Percentiles rank a stretch among this genome's conserved stretches.
phyloP scores from a whole-genome alignment of 2,797 vertebrate species.

The Mormyrops attenuatus region DNA sequence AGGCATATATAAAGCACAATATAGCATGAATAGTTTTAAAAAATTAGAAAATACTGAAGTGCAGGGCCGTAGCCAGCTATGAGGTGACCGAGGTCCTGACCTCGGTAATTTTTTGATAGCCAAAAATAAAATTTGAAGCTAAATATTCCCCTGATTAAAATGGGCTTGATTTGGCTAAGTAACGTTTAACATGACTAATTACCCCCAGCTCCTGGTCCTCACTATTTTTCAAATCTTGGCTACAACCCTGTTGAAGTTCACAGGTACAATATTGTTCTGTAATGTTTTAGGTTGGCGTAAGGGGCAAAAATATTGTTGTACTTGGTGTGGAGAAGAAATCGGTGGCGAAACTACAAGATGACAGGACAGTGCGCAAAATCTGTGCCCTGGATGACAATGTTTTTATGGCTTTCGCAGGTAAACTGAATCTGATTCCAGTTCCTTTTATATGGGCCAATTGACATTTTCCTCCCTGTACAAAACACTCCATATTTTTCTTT shows the following conservation, averaged over 20 bases:
- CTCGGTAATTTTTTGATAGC: neutral
- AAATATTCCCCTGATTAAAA: neutral
- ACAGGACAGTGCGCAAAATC: constrained; percentile 76
- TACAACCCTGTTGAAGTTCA: neutral
- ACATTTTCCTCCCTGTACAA: neutral
- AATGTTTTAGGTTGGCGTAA: constrained; percentile 68
- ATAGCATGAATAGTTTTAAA: neutral
- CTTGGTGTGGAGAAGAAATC: constrained; percentile 81
- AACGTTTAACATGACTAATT: neutral
- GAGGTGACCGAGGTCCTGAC: neutral
- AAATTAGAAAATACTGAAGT: neutral
- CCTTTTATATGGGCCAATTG: neutral
- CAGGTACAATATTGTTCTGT: neutral
- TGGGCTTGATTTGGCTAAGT: neutral
- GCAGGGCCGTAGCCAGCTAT: neutral
- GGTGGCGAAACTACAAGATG: constrained; percentile 77
- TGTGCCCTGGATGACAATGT: constrained; percentile 76
- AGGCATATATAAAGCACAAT: neutral
- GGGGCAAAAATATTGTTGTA: constrained; percentile 74
- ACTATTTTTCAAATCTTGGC: neutral
- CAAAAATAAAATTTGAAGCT: neutral
- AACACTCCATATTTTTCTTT: neutral
- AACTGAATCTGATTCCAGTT: neutral
- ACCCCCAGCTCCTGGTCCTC: neutral
- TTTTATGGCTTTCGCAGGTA: constrained; percentile 81